Evolutionary conservation across 2,888 invertebrate species (phyloP).

Genomic region (Cosmia pyralina): DNA sequence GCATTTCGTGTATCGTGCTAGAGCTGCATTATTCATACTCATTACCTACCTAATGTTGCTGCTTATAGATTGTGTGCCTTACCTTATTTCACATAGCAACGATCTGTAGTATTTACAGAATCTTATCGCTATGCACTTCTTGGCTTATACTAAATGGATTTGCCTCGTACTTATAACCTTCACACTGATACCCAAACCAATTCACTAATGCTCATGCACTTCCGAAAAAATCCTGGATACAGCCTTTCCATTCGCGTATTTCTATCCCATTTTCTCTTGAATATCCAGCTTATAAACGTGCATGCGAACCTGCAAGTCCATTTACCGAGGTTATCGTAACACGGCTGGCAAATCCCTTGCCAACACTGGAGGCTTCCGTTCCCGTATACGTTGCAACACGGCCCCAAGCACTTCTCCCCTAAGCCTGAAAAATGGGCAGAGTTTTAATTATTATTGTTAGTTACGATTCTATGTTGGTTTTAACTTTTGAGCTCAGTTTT

Average conservation of each 20-base stretch:
- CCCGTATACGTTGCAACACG: conserved; percentile 77
- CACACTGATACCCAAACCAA: not conserved
- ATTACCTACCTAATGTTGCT: not conserved
- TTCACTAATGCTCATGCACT: not conserved
- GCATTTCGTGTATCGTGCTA: too few relatives aligned
- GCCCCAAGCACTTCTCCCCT: conserved; percentile 82
- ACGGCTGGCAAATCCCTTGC: conserved; percentile 82
- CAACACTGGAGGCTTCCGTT: conserved; percentile 83
- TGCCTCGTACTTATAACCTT: not conserved
- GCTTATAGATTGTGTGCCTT: not conserved
- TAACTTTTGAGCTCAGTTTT: conserved; percentile 31
- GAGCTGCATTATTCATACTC: too few relatives aligned
- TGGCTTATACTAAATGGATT: too few relatives aligned
- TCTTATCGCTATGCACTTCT: not conserved
- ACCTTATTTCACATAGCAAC: not conserved
- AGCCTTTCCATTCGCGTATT: not conserved
- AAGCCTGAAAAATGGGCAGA: conserved; percentile 72
- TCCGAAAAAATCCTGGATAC: not conserved
- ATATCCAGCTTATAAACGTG: conserved; percentile 21
- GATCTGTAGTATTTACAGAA: not conserved
- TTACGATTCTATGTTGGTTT: conserved; percentile 19
- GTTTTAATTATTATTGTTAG: conserved; percentile 41
- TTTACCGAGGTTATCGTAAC: conserved; percentile 79
- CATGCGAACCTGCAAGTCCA: conserved; percentile 82
- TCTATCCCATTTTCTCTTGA: conserved; percentile 4